Base-by-base conservation (phyloP, 1,140 invertebrate species). In the Lasaia peninsularis region DNA sequence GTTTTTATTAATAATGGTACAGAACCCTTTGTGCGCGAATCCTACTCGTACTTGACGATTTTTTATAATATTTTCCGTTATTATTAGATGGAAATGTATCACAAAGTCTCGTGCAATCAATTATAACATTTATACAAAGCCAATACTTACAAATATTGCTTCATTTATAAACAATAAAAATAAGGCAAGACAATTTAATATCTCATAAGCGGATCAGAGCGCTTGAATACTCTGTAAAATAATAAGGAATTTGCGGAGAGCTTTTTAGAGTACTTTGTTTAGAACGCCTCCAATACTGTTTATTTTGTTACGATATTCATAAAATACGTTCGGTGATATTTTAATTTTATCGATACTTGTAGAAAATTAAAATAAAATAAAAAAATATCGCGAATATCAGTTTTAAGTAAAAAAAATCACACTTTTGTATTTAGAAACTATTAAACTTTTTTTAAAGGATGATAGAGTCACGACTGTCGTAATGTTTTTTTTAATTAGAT, bases 121-220 rank as follows among this genome's bases (percentile, higher is more conserved):
- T 28, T 28, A 28, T 34, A 34, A 34, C 9, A 34, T 37, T 12
- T 7, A 5, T 37, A 2, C 1, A 40, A 16, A 16, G 16, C 14
- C 35, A 40, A 12, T 40, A 6, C 12, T 16, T 18, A 16, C 16
- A 40, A 40, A 40, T 40, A 40, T 37, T 37, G n/a, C 16, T 40
- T 40, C 16, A 18, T 40, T 40, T 40, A 12, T 18, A 16, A 2
- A 18, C 14, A 40, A 40, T 40, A 40, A 40, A 40, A 40, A 40
- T 40, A 18, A 40, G 14, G 16, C 1, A 49, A 59, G 49, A 56
- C 57, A 54, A 52, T 51, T 53, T 63, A 59, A 63, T 59, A 56
- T 63, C 62, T 63, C n/a, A 34, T 59, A 63, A 63, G 62, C 62
- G 56, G 62, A 63, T 63, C 62, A 63, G 49, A 57, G 53, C 18